These are phyloP conservation scores for Microctenopoma lineatum DNA, from an alignment of 2,797 vertebrate genomes.

Conservation along the genomic window DNA sequence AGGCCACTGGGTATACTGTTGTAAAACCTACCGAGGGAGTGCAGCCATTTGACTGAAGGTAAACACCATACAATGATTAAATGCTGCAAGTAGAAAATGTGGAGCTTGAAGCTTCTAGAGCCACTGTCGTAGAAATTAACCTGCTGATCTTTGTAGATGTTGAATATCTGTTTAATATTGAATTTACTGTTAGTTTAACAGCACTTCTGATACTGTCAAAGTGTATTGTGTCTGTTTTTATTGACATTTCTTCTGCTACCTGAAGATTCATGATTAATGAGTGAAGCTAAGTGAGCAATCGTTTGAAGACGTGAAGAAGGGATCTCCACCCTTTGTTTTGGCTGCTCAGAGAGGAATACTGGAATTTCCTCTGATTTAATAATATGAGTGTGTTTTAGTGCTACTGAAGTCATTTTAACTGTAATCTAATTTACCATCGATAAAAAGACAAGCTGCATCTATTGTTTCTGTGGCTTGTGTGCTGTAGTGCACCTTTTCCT, in stretches of 20 bases:
- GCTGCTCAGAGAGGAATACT: slow-evolving; percentile 2
- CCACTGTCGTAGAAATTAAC: not conserved
- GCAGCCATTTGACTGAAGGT: slow-evolving; percentile 74
- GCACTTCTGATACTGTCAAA: not conserved
- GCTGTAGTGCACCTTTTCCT: slow-evolving; percentile 7
- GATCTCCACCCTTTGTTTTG: slow-evolving; percentile 11
- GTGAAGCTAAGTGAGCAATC: not conserved
- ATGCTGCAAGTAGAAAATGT: slow-evolving; percentile 9
- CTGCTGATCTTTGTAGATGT: slow-evolving; percentile 4
- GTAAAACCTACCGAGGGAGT: slow-evolving; percentile 55
- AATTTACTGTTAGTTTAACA: not conserved
- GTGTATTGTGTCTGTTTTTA: slow-evolving; percentile 3
- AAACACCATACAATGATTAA: slow-evolving; percentile 54
- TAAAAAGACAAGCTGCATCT: not conserved
- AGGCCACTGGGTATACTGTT: slow-evolving; percentile 55
- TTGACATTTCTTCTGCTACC: not conserved
- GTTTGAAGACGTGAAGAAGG: not conserved
- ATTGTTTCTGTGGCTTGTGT: not conserved
- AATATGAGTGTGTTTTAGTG: not conserved
- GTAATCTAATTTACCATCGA: not conserved
- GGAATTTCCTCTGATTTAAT: slow-evolving; percentile 8
- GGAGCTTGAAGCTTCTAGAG: not conserved
- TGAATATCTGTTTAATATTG: not conserved
- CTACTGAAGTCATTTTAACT: slow-evolving; percentile 3
- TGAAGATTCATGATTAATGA: not conserved